These are phyloP conservation scores for Menidia beryllina DNA, from an alignment of 2,113 vertebrate genomes.

Conservation along the genomic window DNA sequence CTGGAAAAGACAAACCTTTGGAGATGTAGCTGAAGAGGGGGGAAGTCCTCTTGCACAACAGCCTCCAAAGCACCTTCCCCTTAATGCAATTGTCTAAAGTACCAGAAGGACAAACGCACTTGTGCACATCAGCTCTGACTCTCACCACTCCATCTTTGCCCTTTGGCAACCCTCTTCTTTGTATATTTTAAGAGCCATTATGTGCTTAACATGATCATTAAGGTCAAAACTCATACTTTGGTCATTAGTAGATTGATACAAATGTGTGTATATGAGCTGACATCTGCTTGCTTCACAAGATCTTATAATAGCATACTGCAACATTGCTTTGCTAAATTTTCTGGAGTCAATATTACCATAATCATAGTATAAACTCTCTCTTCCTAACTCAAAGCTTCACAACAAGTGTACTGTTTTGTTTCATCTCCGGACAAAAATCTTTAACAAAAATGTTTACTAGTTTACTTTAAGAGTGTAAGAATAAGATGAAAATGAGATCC, in stretches of 20 bases:
- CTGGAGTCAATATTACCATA: background rate
- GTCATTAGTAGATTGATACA: constrained; percentile 59
- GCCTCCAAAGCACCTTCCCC: constrained; percentile 65
- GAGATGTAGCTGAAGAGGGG: constrained; percentile 70
- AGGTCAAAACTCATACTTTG: constrained; percentile 69
- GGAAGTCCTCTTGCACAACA: constrained; percentile 62
- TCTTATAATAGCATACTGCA: background rate
- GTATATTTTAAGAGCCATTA: constrained; percentile 67
- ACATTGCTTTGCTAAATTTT: background rate
- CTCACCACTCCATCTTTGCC: constrained; percentile 61
- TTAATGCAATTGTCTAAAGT: constrained; percentile 59
- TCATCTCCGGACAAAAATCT: background rate
- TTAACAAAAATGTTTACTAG: constrained; percentile 19
- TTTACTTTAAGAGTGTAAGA: constrained; percentile 7
- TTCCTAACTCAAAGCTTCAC: background rate
- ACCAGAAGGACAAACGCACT: constrained; percentile 71
- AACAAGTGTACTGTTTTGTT: background rate
- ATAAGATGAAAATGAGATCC: constrained; percentile 37
- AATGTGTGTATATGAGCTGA: constrained; percentile 30
- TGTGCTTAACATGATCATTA: constrained; percentile 57
- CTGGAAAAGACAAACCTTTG: constrained; percentile 86
- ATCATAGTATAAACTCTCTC: background rate
- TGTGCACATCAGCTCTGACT: constrained; percentile 44
- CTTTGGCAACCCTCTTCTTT: constrained; percentile 60
- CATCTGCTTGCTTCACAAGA: constrained; percentile 1